A percentile compares a stretch with the other conserved stretches of the same genome.
Conservation (phyloP, 2,113 vertebrate genomes). For the Zosterops japonicus region DNA sequence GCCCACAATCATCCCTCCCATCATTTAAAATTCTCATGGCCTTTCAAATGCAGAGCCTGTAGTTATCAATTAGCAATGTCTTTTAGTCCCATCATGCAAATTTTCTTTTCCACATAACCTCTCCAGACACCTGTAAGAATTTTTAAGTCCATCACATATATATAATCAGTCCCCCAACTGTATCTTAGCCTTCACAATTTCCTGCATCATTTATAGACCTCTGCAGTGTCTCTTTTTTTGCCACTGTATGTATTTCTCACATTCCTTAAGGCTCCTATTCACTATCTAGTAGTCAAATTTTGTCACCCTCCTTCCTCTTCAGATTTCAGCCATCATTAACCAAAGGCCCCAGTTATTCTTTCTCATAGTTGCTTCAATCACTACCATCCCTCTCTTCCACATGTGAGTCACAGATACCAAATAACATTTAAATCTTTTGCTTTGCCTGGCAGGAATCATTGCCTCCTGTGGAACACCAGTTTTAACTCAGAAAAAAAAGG, state of each 20-base stretch:
- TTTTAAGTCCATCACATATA: neutral
- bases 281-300: neutral
- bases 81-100: slow-evolving; percentile 6
- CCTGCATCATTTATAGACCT: slow-evolving; percentile 37
- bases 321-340: neutral
- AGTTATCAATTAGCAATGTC: slow-evolving; percentile 15
- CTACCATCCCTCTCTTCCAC: neutral
- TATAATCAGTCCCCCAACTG: neutral
- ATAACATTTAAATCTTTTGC: neutral
- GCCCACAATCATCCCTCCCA: neutral
- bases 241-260: neutral
- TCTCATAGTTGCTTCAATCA: neutral
- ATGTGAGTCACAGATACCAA: neutral
- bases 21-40: neutral
- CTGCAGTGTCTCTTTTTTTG: slow-evolving; percentile 12
- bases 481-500: neutral
- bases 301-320: neutral
- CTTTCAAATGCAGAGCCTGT: neutral
- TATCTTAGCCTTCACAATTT: neutral
- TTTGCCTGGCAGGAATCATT: neutral
- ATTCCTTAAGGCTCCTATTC: neutral
- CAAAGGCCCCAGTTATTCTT: neutral
- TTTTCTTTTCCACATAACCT: neutral
- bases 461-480: neutral
- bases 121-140: neutral